phyloP scores from a whole-genome alignment of 1,140 invertebrate species.

The Drosophila nigrodunni region DNA sequence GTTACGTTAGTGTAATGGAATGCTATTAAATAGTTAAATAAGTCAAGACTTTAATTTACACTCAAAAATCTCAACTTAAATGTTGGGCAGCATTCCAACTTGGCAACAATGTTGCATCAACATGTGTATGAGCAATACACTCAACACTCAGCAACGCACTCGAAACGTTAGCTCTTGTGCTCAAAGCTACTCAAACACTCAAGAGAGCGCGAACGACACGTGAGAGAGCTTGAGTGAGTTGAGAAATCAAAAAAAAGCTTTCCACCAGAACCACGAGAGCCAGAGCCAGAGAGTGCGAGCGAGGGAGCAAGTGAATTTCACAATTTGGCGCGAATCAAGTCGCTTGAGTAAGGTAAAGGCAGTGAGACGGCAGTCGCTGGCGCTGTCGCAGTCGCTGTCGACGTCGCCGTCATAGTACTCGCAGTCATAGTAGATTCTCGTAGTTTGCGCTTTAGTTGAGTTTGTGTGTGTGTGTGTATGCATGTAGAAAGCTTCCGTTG shows the following conservation, averaged over 20 bases:
- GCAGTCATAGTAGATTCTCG: slow-evolving; percentile 10
- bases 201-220: slow-evolving; percentile 34
- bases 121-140: slow-evolving; percentile 10
- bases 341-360: slow-evolving; percentile 33
- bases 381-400: slow-evolving; percentile 5
- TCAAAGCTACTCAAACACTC: slow-evolving; percentile 33
- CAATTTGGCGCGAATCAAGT: slow-evolving; percentile 57
- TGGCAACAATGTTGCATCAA: slow-evolving; percentile 56
- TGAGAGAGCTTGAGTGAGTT: neutral
- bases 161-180: slow-evolving; percentile 10
- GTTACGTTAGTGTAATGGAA: slow-evolving; percentile 2
- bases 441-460: neutral
- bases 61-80: neutral
- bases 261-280: slow-evolving; percentile 9
- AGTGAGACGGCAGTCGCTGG: neutral
- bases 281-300: neutral
- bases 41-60: neutral
- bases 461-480: neutral
- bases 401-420: slow-evolving; percentile 4
- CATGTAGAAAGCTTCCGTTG: neutral
- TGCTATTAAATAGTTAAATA: neutral
- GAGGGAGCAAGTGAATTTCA: slow-evolving; percentile 19
- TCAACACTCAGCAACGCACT: slow-evolving; percentile 3
- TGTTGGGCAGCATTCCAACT: slow-evolving; percentile 5
- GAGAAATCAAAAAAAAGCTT: slow-evolving; percentile 11